Percentiles rank a stretch among this genome's conserved stretches.
phyloP scores from a whole-genome alignment of 2,797 vertebrate genomes.

The Hyperoplus immaculatus region DNA sequence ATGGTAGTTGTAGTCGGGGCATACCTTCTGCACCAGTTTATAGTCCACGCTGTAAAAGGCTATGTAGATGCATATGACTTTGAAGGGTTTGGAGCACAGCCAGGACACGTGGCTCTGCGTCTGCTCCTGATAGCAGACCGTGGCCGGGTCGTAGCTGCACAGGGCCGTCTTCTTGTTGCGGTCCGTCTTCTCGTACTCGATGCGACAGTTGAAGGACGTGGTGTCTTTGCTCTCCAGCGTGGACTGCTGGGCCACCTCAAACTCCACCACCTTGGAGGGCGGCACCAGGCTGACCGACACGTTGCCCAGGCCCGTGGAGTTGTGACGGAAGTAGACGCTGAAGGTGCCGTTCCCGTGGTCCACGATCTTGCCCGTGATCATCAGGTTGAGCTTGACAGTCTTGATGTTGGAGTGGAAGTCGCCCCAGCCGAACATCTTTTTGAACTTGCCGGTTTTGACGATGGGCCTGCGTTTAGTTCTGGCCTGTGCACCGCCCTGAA shows the following conservation, averaged over 20 bases:
- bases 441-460: slow-evolving; percentile 99
- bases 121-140: slow-evolving; percentile 98
- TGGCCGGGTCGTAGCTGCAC: slow-evolving; percentile 94
- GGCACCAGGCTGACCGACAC: slow-evolving; percentile 98
- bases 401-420: slow-evolving; percentile 99
- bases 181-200: slow-evolving; percentile 99
- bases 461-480: slow-evolving; percentile 99
- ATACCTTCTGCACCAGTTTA: slow-evolving; percentile 99
- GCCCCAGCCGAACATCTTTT: slow-evolving; percentile 99
- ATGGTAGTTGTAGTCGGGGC: slow-evolving; percentile 99
- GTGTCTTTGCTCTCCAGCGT: slow-evolving; percentile 97
- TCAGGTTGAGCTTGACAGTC: slow-evolving; percentile 97
- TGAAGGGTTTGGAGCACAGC: slow-evolving; percentile 99
- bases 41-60: slow-evolving; percentile 99
- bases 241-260: slow-evolving; percentile 93
- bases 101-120: slow-evolving; percentile 99
- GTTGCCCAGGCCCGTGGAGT: slow-evolving; percentile 96
- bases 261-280: slow-evolving; percentile 98
- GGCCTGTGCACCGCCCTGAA: slow-evolving; percentile 88
- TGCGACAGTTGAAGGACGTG: slow-evolving; percentile 98
- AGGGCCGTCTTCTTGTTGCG: slow-evolving; percentile 97
- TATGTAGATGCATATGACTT: slow-evolving; percentile 99
- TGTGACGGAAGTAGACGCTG: slow-evolving; percentile 99
- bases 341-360: slow-evolving; percentile 99
- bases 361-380: slow-evolving; percentile 99